Evolutionary conservation across 1,140 invertebrate genomes (phyloP).

Genomic region (Streblospio benedicti): DNA sequence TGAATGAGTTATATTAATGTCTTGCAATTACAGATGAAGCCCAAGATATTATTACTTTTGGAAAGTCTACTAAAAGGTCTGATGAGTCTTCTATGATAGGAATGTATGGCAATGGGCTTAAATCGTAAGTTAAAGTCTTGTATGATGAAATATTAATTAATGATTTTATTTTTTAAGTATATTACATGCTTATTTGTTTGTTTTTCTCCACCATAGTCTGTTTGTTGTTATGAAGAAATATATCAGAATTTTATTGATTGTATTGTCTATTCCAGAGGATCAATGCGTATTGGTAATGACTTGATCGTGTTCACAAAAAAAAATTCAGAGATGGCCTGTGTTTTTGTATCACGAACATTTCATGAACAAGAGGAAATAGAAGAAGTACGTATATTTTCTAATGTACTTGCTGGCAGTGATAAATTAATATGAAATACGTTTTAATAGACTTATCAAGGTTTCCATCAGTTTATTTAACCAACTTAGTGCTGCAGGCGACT

Average conservation of each 20-base stretch:
- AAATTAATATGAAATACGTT: too few species aligned
- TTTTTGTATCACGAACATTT: slow-evolving; percentile 48
- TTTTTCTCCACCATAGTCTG: background rate
- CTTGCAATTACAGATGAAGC: slow-evolving; percentile 39
- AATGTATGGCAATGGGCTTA: slow-evolving; percentile 49
- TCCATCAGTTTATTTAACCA: too few species aligned
- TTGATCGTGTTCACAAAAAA: slow-evolving; percentile 49
- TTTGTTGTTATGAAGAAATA: background rate
- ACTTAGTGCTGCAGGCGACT: too few species aligned
- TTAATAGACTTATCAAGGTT: too few species aligned
- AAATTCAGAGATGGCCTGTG: slow-evolving; percentile 37
- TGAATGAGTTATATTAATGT: too few species aligned
- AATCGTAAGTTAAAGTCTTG: slow-evolving; percentile 45
- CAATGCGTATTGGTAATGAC: slow-evolving; percentile 49
- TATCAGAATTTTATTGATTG: background rate
- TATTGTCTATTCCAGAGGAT: slow-evolving; percentile 38
- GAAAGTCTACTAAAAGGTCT: slow-evolving; percentile 42
- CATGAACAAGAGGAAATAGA: slow-evolving; percentile 46
- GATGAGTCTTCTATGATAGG: slow-evolving; percentile 43
- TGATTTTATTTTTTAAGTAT: background rate
- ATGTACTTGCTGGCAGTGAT: background rate
- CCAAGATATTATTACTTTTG: slow-evolving; percentile 46
- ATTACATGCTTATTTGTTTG: background rate
- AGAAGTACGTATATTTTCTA: slow-evolving; percentile 41
- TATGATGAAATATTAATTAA: background rate